These are phyloP conservation scores for Poecilia picta DNA, from an alignment of 2,797 vertebrate species.

Conservation along the genomic window DNA sequence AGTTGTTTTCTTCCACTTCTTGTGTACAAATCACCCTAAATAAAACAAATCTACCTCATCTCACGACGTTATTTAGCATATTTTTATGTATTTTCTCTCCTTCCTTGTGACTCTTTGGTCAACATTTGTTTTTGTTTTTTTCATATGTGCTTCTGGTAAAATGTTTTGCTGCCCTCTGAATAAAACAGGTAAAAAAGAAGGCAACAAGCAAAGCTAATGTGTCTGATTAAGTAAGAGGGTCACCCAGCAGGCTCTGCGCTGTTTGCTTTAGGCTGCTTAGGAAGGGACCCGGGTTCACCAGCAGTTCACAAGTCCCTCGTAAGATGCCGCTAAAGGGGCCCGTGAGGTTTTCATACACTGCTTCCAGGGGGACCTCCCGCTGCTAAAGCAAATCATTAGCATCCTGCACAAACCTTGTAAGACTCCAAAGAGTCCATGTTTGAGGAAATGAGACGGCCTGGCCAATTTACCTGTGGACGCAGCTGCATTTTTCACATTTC, in stretches of 20 bases:
- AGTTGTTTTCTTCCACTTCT: neutral
- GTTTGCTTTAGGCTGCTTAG: conserved; percentile 55
- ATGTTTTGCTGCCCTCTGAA: neutral
- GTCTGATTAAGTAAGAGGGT: conserved; percentile 19
- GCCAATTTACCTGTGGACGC: conserved; percentile 47
- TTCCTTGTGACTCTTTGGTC: neutral
- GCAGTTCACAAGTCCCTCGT: conserved; percentile 62
- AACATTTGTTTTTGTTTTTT: neutral
- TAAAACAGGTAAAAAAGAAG: neutral
- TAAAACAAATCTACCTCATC: neutral
- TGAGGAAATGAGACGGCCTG: conserved; percentile 70
- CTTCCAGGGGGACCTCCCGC: conserved; percentile 49
- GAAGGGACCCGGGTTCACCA: conserved; percentile 56
- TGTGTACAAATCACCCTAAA: neutral
- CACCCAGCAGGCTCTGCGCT: conserved; percentile 33
- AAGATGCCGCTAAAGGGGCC: conserved; percentile 58
- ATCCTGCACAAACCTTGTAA: conserved; percentile 61
- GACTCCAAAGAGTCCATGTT: conserved; percentile 54
- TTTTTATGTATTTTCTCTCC: neutral
- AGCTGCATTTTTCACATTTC: conserved; percentile 65
- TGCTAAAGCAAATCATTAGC: conserved; percentile 75
- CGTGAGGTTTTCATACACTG: conserved; percentile 63
- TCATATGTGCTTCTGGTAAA: neutral
- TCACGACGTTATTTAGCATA: neutral
- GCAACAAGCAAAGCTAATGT: conserved; percentile 16